phyloP scores from a whole-genome alignment of 2,797 vertebrate genomes.

The Vultur gryphus region DNA sequence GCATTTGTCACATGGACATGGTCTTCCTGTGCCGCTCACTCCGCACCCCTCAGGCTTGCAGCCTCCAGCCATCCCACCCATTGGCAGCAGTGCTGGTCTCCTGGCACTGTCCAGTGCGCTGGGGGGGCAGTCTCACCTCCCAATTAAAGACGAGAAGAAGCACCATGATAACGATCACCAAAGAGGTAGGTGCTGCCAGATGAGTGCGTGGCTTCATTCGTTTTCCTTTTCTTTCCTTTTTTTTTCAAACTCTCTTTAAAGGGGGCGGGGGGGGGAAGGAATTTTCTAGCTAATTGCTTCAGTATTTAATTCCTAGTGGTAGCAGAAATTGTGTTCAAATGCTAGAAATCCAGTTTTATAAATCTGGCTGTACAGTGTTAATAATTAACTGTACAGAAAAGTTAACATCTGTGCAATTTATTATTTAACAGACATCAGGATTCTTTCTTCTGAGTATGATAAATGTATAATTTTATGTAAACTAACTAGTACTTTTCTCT shows the following conservation, averaged over 20 bases:
- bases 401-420: conserved; percentile 56
- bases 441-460: conserved; percentile 18
- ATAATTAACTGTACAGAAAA: conserved; percentile 65
- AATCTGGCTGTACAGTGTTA: conserved; percentile 31
- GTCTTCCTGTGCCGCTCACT: conserved; percentile 89
- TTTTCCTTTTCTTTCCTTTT: neutral
- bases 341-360: conserved; percentile 31
- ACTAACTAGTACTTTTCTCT: conserved; percentile 62
- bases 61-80: conserved; percentile 84
- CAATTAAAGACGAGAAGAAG: conserved; percentile 92
- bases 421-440: conserved; percentile 51
- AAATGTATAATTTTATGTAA: conserved; percentile 64
- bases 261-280: too few species aligned
- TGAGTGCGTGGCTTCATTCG: accelerated
- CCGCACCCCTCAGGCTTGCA: conserved; percentile 90
- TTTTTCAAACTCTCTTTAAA: neutral
- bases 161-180: conserved; percentile 91
- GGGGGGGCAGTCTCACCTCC: conserved; percentile 87
- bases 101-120: conserved; percentile 89
- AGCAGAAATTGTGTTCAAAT: conserved; percentile 32
- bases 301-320: neutral
- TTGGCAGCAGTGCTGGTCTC: conserved; percentile 87
- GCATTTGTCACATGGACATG: conserved; percentile 92
- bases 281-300: neutral
- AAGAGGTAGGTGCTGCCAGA: conserved; percentile 76